Percentiles rank a stretch among this genome's conserved stretches.
phyloP scores from a whole-genome alignment of 2,113 vertebrate species.

The Garra rufa region DNA sequence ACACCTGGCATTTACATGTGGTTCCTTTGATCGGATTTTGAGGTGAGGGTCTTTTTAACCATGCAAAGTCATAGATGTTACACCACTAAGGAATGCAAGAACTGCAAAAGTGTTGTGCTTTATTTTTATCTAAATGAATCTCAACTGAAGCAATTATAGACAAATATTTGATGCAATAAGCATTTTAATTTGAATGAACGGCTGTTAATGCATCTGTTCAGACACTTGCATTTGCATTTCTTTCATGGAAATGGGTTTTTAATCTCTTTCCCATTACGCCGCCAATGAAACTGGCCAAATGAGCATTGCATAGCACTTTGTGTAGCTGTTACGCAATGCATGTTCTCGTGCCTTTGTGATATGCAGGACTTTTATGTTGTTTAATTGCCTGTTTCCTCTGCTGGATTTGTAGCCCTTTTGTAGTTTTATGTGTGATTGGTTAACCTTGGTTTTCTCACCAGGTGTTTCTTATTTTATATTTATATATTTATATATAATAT shows the following conservation, averaged over 20 bases:
- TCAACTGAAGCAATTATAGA: background rate
- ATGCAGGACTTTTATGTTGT: too few species aligned
- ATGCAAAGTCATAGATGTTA: too few species aligned
- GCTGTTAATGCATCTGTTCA: background rate
- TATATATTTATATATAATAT: too few species aligned
- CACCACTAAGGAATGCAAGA: too few species aligned
- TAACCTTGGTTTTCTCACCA: too few species aligned
- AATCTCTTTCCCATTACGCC: background rate
- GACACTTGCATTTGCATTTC: background rate
- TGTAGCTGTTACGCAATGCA: background rate
- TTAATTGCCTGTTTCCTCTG: too few species aligned
- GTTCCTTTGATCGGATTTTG: background rate
- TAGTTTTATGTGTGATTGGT: too few species aligned
- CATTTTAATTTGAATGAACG: background rate
- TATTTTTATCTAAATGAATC: too few species aligned
- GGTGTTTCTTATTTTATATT: too few species aligned
- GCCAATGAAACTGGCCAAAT: background rate
- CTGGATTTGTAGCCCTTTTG: too few species aligned
- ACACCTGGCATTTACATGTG: background rate
- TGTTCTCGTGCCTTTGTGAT: too few species aligned
- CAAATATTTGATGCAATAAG: background rate
- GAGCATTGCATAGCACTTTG: background rate
- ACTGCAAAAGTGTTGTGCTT: too few species aligned
- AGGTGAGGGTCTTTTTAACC: background rate
- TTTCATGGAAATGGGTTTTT: background rate